Base-by-base conservation (phyloP, 2,113 vertebrate species). In the Scomber japonicus region DNA sequence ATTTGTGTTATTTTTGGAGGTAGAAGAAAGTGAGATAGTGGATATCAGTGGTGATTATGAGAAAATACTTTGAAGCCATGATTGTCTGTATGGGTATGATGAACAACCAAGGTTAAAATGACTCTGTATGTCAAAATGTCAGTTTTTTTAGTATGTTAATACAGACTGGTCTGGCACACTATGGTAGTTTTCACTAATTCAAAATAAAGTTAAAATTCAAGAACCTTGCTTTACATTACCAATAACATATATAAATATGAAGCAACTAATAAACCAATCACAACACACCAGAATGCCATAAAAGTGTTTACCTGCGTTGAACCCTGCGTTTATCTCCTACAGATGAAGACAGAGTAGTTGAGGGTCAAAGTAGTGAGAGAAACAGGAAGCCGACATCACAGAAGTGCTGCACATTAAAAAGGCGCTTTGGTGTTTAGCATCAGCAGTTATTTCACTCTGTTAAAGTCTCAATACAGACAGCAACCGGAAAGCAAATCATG, bases 281-380 rank as follows among this genome's bases (percentile, higher is more conserved):
- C 16, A 72, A 30, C 53, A 75, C 14, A 55, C 11, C 31, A 49
- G 48, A 30, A 56, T 72, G 64, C 13, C 57, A 13, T 16, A 60
- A 31, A 51, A 17, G 40, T 74, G 27, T 86, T 94, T 96, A 99
- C 97, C 97, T 97, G 90, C 63, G 82, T 88, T 81, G 76, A 85
- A 83, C 83, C 95, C 94, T 82, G 95, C 92, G 46, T 96, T 96
- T 90, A 97, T 89, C 83, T 96, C 96, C 97, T 99, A 90, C 76
- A 89, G 87, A 88, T 94, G 92, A 93, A 94, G 94, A 93, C 89
- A 94, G 57, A 92, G 84, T 45, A 91, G 63, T 89, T 86, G 55
- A 78, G 84, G 71, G 77, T 91, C 72, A 94, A 86, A 82, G 59
- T 81, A 49, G 7, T 27, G 76, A 64, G 30, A 44, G 81, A 48